Base-by-base conservation (phyloP, 2,888 invertebrate species). In the Gandaritis pyraliata region DNA sequence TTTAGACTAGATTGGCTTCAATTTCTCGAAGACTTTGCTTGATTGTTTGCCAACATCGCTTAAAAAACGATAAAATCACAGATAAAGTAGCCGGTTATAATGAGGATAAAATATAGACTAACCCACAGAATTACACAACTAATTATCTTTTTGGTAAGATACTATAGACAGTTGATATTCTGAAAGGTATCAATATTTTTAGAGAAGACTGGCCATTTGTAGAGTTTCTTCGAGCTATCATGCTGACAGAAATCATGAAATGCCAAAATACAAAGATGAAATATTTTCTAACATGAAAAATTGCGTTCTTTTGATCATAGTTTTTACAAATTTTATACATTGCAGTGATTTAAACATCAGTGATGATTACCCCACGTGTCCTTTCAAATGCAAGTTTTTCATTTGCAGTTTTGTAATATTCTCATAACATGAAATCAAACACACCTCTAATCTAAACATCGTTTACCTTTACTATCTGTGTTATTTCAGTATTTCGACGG, bases 251-350 rank as follows among this genome's bases (percentile, higher is more conserved):
- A 48, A 76, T 69, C 76, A 80, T 78, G 76, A 70, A 64, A 80
- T 81, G 85, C 86, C 87, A 85, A 82, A 83, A 78, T 74, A 82
- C 55, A 73, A 81, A 75, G 76, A 75, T 79, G 73, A 77, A 74
- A 66, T 77, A 81, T 86, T 87, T 83, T 71, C 78, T 85, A 90
- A 71, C 80, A 90, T 90, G 91, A 85, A 81, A 87, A 82, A 81
- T 80, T 77, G 77, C 79, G 77, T 79, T 77, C 77, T 86, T 86
- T 86, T 90, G 75, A 77, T 87, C 81, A 76, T 84, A 82, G 74
- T 81, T 73, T 82, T 85, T 85, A 79, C 79, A 81, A 78, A 83
- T 69, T 71, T 81, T 68, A 74, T 81, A 74, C 72, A 76, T 69
- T 77, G 81, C 65, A 70, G 77, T 66, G 64, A 72, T 55, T 68